phyloP scores from a whole-genome alignment of 2,113 vertebrate genomes.

The Bubo blakistoni region DNA sequence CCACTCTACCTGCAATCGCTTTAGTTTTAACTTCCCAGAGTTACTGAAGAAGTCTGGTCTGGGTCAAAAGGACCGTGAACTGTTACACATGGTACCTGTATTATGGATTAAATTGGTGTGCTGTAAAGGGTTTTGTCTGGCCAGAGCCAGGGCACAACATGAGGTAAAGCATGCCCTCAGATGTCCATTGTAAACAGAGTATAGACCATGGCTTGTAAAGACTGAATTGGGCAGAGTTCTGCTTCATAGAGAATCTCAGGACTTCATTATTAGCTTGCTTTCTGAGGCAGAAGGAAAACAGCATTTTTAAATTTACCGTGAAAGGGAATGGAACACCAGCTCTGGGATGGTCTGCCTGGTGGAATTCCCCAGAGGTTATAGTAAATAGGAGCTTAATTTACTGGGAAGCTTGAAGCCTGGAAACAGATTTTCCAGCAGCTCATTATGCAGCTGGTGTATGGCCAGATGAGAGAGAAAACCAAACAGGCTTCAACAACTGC shows the following conservation, averaged over 20 bases:
- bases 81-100: neutral
- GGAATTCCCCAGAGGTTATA: neutral
- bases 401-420: neutral
- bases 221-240: neutral
- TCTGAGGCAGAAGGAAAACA: neutral
- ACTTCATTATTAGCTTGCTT: neutral
- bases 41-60: neutral
- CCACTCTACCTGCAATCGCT: neutral
- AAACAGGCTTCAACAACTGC: neutral
- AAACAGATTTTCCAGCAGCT: neutral
- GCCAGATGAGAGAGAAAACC: neutral
- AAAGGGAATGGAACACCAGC: neutral
- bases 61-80: neutral
- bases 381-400: neutral
- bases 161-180: neutral
- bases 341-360: neutral
- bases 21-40: neutral
- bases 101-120: neutral
- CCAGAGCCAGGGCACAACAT: neutral
- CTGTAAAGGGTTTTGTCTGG: neutral
- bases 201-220: neutral
- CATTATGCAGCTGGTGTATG: neutral
- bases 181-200: neutral
- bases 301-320: neutral
- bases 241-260: neutral